Conservation (phyloP, 2,888 invertebrate species). For the Hirtodrosophila trivittata region DNA sequence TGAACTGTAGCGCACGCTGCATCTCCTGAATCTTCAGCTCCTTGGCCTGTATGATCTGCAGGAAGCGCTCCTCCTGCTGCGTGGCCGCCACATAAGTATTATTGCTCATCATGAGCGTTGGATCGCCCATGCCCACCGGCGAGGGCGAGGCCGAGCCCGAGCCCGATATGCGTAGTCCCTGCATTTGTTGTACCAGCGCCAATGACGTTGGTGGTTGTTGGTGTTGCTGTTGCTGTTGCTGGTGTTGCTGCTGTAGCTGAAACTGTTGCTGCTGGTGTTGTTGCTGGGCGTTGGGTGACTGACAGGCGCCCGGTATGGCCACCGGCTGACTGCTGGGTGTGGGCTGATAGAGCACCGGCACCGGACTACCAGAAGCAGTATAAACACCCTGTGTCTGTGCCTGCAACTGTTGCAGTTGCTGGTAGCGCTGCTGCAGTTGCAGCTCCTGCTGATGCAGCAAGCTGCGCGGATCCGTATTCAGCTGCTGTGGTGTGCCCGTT, state of each 20-base stretch:
- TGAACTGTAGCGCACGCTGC: constrained; percentile 88
- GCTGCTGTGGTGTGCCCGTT: constrained; percentile 74
- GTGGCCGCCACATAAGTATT: constrained; percentile 84
- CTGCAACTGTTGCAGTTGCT: constrained; percentile 82
- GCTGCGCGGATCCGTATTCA: constrained; percentile 79
- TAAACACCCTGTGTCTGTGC: constrained; percentile 82
- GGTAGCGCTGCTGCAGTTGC: constrained; percentile 82
- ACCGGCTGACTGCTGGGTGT: constrained; percentile 59
- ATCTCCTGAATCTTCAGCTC: constrained; percentile 92
- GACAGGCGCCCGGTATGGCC: constrained; percentile 64
- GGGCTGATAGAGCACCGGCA: constrained; percentile 49
- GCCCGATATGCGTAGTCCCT: constrained; percentile 78
- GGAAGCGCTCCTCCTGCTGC: constrained; percentile 86
- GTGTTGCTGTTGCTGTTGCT: constrained; percentile 13
- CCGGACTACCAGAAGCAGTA: constrained; percentile 66
- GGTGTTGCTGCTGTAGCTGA: constrained; percentile 9
- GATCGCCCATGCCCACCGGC: constrained; percentile 75
- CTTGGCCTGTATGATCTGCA: constrained; percentile 87
- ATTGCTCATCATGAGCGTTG: constrained; percentile 69
- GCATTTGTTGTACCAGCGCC: constrained; percentile 81
- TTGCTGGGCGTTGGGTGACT: constrained; percentile 48
- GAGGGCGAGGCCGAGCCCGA: constrained; percentile 61
- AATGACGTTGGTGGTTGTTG: constrained; percentile 48
- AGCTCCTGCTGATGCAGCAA: constrained; percentile 82
- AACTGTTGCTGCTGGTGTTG: constrained; percentile 14